Conservation (phyloP, 2,888 invertebrate genomes). For the Drosophila barbarae region DNA sequence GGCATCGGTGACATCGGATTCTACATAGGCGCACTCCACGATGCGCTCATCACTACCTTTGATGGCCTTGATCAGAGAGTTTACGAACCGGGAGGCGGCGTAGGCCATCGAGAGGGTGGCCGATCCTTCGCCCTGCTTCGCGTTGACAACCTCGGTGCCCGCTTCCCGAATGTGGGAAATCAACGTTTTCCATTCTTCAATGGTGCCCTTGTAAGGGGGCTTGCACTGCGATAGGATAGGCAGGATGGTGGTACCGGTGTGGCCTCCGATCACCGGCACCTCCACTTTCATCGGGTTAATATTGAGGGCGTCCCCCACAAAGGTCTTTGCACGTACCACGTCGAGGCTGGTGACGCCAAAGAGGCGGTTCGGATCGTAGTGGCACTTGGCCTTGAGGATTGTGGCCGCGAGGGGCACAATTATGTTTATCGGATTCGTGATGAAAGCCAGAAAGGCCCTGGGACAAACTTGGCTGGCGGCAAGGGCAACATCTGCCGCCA, state of each 20-base stretch:
- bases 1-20: slow-evolving; percentile 13
- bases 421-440: slow-evolving; percentile 98
- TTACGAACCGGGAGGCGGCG: slow-evolving; percentile 93
- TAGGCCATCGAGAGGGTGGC: slow-evolving; percentile 98
- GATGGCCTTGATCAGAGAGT: slow-evolving; percentile 89
- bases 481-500: slow-evolving; percentile 90
- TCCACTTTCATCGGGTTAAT: slow-evolving; percentile 89
- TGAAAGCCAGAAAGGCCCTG: slow-evolving; percentile 93
- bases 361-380: slow-evolving; percentile 91
- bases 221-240: slow-evolving; percentile 94
- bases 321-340: slow-evolving; percentile 93
- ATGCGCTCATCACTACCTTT: slow-evolving; percentile 81
- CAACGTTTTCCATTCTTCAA: slow-evolving; percentile 88
- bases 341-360: slow-evolving; percentile 98
- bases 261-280: slow-evolving; percentile 97
- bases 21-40: slow-evolving; percentile 84
- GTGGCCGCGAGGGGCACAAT: slow-evolving; percentile 97
- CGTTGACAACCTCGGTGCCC: slow-evolving; percentile 92
- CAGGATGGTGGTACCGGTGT: slow-evolving; percentile 97
- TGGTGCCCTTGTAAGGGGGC: slow-evolving; percentile 87
- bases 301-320: slow-evolving; percentile 92
- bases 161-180: slow-evolving; percentile 96
- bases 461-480: slow-evolving; percentile 90
- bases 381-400: slow-evolving; percentile 86
- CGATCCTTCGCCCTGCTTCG: slow-evolving; percentile 97